These are phyloP conservation scores for Spondyliosoma cantharus DNA, from an alignment of 2,797 vertebrate species.

Conservation along the genomic window DNA sequence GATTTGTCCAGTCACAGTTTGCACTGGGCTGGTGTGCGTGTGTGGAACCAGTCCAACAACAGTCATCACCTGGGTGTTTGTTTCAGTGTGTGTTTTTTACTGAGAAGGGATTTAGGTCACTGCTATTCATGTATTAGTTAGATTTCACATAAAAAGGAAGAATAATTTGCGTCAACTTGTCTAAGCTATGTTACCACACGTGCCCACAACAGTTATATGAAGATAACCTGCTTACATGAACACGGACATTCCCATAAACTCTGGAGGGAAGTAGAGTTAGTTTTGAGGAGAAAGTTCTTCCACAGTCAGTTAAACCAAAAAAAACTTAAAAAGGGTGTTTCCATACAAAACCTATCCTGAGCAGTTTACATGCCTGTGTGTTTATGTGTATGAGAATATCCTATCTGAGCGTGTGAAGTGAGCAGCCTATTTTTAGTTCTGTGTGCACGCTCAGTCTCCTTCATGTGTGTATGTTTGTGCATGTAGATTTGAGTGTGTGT, in stretches of 20 bases:
- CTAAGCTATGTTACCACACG: constrained; percentile 28
- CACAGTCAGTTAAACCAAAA: constrained; percentile 43
- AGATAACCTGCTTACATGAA: constrained; percentile 25
- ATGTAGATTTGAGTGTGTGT: constrained; percentile 29
- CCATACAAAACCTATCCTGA: constrained; percentile 34
- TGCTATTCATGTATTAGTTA: constrained; percentile 21
- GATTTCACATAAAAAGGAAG: constrained; percentile 14
- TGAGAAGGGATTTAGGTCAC: constrained; percentile 49
- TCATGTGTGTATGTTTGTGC: constrained; percentile 23
- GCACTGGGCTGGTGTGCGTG: constrained; percentile 17
- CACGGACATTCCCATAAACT: constrained; percentile 26
- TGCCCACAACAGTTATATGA: constrained; percentile 38
- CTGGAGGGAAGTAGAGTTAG: constrained; percentile 19
- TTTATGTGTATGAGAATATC: constrained; percentile 42
- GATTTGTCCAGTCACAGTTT: constrained; percentile 51
- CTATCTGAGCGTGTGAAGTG: constrained; percentile 45
- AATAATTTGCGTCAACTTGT: constrained; percentile 28
- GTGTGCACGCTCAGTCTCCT: constrained; percentile 41
- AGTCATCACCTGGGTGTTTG: constrained; percentile 50
- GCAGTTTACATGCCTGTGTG: constrained; percentile 64
- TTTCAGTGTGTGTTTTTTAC: constrained; percentile 14
- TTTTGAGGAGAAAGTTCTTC: constrained; percentile 19
- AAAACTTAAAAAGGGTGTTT: constrained; percentile 53
- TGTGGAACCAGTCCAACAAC: constrained; percentile 36
- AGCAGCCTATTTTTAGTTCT: constrained; percentile 67